Percentiles rank a stretch among this genome's conserved stretches.
phyloP scores from a whole-genome alignment of 1,140 invertebrate genomes.

The Anadara kagoshimensis region DNA sequence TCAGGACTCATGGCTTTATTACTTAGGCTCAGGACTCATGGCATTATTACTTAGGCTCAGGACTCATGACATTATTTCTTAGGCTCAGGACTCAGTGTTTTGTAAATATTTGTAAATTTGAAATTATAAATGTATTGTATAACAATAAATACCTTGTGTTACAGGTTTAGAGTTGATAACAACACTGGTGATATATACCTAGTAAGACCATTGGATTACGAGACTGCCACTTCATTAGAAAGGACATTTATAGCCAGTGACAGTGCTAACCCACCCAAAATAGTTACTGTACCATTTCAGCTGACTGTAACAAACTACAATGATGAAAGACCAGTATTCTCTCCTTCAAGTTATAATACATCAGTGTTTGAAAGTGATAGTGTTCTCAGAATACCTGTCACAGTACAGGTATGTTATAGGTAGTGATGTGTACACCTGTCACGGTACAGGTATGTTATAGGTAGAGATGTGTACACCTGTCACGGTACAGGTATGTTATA shows the following conservation, averaged over 20 bases:
- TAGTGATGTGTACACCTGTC: neutral
- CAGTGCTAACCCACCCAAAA: conserved; percentile 82
- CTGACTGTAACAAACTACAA: conserved; percentile 85
- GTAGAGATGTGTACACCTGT: neutral
- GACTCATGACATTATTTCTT: too few species aligned
- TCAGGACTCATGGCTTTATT: too few species aligned
- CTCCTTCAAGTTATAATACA: conserved; percentile 35
- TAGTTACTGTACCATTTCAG: conserved; percentile 86
- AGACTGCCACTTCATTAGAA: conserved; percentile 84
- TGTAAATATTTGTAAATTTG: too few species aligned
- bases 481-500: neutral
- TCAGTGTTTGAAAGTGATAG: conserved; percentile 35
- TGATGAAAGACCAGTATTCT: conserved; percentile 50
- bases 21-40: too few species aligned
- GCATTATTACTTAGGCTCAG: too few species aligned
- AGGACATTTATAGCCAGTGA: conserved; percentile 88
- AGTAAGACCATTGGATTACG: conserved; percentile 83
- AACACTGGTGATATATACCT: conserved; percentile 49
- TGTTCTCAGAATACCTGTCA: conserved; percentile 34
- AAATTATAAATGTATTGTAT: neutral
- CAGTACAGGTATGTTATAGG: conserved; percentile 38
- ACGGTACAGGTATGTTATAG: neutral
- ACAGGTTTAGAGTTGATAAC: conserved; percentile 82
- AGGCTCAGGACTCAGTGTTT: neutral
- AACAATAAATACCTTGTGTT: neutral